Evolutionary conservation across 2,797 vertebrate genomes (phyloP).

Genomic region (Vipera latastei): DNA sequence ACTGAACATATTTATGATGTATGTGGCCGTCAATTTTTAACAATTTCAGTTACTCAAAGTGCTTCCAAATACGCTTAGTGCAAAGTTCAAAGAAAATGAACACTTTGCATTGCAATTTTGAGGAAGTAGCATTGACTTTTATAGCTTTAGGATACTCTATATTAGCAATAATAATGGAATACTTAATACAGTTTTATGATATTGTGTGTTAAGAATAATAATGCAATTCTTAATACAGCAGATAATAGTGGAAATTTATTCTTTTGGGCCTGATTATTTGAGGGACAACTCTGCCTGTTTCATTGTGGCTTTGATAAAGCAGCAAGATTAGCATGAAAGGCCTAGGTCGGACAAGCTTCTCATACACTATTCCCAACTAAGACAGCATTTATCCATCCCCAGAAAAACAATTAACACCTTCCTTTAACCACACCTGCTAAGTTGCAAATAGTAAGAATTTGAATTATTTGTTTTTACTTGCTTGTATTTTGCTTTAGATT

Average conservation of each 20-base stretch:
- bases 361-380: background rate
- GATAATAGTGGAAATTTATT: background rate
- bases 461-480: background rate
- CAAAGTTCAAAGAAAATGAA: background rate
- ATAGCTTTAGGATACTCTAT: background rate
- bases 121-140: background rate
- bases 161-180: background rate
- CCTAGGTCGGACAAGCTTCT: background rate
- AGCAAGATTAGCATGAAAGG: background rate
- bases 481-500: background rate
- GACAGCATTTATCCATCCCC: background rate
- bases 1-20: background rate
- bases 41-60: background rate
- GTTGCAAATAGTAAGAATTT: background rate
- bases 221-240: background rate
- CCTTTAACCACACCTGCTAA: background rate
- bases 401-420: background rate
- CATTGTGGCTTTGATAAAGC: background rate
- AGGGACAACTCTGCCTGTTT: background rate
- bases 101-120: background rate
- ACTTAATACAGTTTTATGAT: background rate
- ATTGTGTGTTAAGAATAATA: background rate
- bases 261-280: background rate
- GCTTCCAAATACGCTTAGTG: background rate
- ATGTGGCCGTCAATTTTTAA: constrained; percentile 3